These are phyloP conservation scores for Porites evermanni DNA, from an alignment of 92 coral and sea anemone genomes.

Conservation along the genomic window DNA sequence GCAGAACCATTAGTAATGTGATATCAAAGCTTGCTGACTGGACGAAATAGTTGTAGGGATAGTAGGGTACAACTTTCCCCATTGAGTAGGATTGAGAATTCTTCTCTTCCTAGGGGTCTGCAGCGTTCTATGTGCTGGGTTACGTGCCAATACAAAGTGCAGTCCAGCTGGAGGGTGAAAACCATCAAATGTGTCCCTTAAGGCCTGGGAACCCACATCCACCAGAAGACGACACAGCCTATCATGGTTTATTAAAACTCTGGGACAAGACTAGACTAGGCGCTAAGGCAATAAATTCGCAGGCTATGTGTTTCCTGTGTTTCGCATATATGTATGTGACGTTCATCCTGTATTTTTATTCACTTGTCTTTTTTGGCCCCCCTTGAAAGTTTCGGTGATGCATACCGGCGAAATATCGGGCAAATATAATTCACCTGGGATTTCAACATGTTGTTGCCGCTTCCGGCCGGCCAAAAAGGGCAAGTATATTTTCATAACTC, in stretches of 20 bases:
- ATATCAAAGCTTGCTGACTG: constrained; percentile 16
- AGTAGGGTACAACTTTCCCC: constrained; percentile 25
- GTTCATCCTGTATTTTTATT: too few species aligned
- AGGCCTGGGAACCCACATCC: constrained; percentile 42
- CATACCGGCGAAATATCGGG: too few species aligned
- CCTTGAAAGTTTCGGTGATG: too few species aligned
- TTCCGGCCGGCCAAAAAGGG: too few species aligned
- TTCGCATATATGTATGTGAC: too few species aligned
- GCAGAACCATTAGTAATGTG: neutral
- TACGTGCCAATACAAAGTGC: neutral
- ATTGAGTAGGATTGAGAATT: constrained; percentile 16
- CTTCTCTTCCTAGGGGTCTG: constrained; percentile 10
- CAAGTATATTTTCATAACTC: too few species aligned
- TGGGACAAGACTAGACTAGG: too few species aligned
- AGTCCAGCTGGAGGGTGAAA: constrained; percentile 18
- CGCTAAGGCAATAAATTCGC: too few species aligned
- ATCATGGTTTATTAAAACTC: constrained; percentile 8
- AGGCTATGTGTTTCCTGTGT: too few species aligned
- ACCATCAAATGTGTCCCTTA: constrained; percentile 30
- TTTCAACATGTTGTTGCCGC: too few species aligned
- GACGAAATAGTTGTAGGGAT: constrained; percentile 2
- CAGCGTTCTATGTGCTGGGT: neutral
- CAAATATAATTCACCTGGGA: too few species aligned
- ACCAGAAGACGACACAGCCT: constrained; percentile 48
- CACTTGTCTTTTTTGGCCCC: too few species aligned